Evolutionary conservation across 2,888 invertebrate genomes (phyloP).

Genomic region (Bellardia pandia): DNA sequence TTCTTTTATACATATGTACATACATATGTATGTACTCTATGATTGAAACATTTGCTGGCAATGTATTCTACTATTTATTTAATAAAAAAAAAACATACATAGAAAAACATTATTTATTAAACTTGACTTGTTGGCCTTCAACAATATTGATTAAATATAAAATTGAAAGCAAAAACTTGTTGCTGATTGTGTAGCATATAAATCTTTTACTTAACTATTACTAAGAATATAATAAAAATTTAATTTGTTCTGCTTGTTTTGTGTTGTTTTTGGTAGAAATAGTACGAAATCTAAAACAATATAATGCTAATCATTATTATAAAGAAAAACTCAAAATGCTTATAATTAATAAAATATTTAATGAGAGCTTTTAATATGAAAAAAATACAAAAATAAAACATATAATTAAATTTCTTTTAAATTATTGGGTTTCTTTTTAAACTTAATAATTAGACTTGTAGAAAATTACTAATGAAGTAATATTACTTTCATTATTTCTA

Average conservation of each 20-base stretch:
- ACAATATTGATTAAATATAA: constrained; percentile 10
- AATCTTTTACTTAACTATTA: constrained; percentile 4
- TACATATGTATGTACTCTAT: background rate
- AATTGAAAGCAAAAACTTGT: background rate
- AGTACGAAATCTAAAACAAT: background rate
- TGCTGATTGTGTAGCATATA: background rate
- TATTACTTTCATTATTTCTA: background rate
- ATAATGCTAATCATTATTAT: background rate
- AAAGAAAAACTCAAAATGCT: background rate
- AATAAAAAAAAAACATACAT: background rate
- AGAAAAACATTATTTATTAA: constrained; percentile 7
- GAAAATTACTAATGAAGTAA: background rate
- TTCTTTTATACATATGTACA: background rate
- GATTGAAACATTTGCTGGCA: background rate
- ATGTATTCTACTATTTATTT: background rate
- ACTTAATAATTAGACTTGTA: background rate
- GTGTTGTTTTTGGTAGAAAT: background rate
- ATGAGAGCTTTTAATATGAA: constrained; percentile 10
- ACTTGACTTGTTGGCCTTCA: constrained; percentile 55
- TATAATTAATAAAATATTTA: background rate
- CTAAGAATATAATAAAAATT: background rate
- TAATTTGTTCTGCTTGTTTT: background rate
- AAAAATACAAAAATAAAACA: background rate
- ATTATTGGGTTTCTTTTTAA: background rate
- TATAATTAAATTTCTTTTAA: background rate